phyloP scores from a whole-genome alignment of 2,797 vertebrate species.

The Gymnoscopelus braueri region DNA sequence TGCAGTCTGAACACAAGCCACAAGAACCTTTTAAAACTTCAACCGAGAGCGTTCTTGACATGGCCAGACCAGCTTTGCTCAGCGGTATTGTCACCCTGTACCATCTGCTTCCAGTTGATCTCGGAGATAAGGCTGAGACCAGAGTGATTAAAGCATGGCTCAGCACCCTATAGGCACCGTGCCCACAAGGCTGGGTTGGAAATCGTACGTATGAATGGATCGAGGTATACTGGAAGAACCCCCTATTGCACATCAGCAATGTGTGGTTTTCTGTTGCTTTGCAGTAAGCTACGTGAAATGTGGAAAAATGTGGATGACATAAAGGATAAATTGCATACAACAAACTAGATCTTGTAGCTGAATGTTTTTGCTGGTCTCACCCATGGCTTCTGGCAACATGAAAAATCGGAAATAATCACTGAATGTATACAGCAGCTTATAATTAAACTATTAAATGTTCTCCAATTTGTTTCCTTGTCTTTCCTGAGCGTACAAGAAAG shows the following conservation, averaged over 20 bases:
- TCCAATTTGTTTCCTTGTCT: constrained; percentile 77
- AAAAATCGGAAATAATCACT: constrained; percentile 88
- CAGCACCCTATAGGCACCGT: constrained; percentile 46
- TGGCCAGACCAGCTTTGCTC: constrained; percentile 2
- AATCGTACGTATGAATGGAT: constrained; percentile 43
- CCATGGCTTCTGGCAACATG: constrained; percentile 87
- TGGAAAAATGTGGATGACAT: constrained; percentile 75
- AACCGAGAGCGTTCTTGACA: neutral
- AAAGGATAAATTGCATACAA: constrained; percentile 82
- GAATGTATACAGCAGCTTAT: constrained; percentile 90
- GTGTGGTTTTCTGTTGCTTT: constrained; percentile 79
- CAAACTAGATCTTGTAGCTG: constrained; percentile 84
- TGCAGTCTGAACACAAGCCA: too few relatives aligned
- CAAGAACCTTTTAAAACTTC: neutral
- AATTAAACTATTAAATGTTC: constrained; percentile 91
- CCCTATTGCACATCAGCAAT: constrained; percentile 73
- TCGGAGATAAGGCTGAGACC: constrained; percentile 57
- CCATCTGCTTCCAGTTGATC: constrained; percentile 71
- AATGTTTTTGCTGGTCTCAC: constrained; percentile 88
- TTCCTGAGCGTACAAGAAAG: constrained; percentile 55
- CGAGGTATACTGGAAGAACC: constrained; percentile 57
- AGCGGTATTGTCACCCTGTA: constrained; percentile 54
- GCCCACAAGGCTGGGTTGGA: constrained; percentile 57
- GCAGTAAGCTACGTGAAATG: constrained; percentile 79
- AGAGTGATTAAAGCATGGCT: constrained; percentile 56